Base-by-base conservation (phyloP, 2,888 invertebrate species). In the Flexamia atlantica region DNA sequence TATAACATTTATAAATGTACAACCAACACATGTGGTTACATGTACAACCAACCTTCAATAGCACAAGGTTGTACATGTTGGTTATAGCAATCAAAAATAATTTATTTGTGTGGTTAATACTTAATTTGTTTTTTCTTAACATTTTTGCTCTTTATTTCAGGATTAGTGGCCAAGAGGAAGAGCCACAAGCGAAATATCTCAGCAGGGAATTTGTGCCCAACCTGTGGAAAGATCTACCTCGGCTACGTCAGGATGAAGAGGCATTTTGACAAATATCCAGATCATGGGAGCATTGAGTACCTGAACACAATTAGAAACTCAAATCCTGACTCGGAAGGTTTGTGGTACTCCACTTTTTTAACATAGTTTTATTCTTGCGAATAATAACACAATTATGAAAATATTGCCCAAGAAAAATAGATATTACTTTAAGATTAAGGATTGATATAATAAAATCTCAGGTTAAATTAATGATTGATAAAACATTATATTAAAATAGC, bases 201-300 rank as follows among this genome's bases (percentile, higher is more conserved):
- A 0, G 89, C 92, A 64, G 91, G 91, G 74, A 93, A 92, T 87
- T 90, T 92, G 46, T 94, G 94, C 89, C 92, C 92, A 0, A 92
- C 92, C n/a, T 94, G 94, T 89, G 91, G 92, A 81, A 94, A 94
- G 88, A 92, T 93, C 20, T 94, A 94, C 88, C 89, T 94, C 81
- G 94, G 94, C 7, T 90, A 91, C 86, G 92, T 90, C 40, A 92
- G 93, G 81, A 92, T 94, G 90, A 91, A 92, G 25, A 90, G 92
- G 83, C 95, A 95, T 89, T 92, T 93, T 85, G 91, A 92, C 86
- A 91, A 93, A 87, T 91, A 93, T 89, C 94, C 94, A 0, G 91
- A 91, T 84, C 94, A 94, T 88, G 93, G 93, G 23, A 84, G 84
- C 20, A 81, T 60, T 17, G 85, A 86, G 17, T 72, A 85, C 30